Conservation (phyloP, 2,888 invertebrate genomes). For the Microdon myrmicae region DNA sequence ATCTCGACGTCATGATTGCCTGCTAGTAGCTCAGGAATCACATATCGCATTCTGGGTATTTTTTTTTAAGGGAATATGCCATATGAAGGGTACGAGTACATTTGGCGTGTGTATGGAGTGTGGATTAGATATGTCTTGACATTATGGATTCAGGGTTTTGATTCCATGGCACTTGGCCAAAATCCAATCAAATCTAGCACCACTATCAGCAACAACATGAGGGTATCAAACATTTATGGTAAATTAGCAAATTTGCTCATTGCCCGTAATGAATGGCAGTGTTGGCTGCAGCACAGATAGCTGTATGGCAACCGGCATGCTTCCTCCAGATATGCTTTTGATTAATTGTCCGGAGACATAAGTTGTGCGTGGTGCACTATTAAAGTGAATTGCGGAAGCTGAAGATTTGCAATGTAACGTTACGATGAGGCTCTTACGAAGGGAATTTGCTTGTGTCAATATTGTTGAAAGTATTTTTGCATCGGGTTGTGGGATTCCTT, state of each 20-base stretch:
- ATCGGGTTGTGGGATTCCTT: too few relatives aligned
- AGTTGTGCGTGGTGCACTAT: conserved; percentile 40
- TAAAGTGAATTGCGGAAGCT: conserved; percentile 36
- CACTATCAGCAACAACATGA: conserved; percentile 38
- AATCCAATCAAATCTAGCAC: conserved; percentile 62
- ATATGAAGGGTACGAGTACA: neutral
- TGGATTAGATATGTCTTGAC: conserved; percentile 22
- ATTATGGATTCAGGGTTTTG: conserved; percentile 46
- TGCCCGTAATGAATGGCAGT: conserved; percentile 52
- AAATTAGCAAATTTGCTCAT: conserved; percentile 68
- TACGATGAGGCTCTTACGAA: too few relatives aligned
- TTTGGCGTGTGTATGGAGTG: conserved; percentile 1
- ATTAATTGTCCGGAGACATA: conserved; percentile 36
- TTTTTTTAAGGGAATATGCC: too few relatives aligned
- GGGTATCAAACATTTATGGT: conserved; percentile 66
- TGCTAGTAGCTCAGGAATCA: conserved; percentile 33
- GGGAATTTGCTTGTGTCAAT: too few relatives aligned
- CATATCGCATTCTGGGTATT: conserved; percentile 10
- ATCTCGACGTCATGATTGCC: conserved; percentile 20
- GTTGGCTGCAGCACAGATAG: neutral
- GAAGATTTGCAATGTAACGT: conserved; percentile 13
- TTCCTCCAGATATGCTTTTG: conserved; percentile 41
- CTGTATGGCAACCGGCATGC: conserved; percentile 7
- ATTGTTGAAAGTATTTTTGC: too few relatives aligned
- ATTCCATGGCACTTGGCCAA: conserved; percentile 61